Conservation (phyloP, 2,113 vertebrate genomes). For the Aldabrachelys gigantea region DNA sequence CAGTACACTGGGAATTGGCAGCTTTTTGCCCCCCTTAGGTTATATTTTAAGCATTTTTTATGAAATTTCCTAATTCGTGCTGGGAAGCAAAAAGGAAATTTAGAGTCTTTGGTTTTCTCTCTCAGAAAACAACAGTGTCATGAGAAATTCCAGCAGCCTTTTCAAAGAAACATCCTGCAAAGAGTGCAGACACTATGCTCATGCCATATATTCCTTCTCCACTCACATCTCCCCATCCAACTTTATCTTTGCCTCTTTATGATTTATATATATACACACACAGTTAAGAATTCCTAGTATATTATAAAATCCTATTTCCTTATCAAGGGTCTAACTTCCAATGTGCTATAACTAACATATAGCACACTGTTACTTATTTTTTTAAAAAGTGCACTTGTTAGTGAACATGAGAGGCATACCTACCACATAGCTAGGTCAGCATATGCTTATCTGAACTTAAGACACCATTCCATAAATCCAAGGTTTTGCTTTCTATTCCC, state of each 20-base stretch:
- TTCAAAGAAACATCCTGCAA: background rate
- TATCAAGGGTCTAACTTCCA: background rate
- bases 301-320: background rate
- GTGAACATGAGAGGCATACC: background rate
- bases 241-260: background rate
- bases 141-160: background rate
- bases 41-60: background rate
- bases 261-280: background rate
- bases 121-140: background rate
- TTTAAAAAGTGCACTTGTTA: background rate
- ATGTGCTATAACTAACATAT: background rate
- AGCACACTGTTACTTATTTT: background rate
- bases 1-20: background rate
- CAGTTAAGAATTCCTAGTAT: background rate
- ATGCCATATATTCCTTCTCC: background rate
- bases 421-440: background rate
- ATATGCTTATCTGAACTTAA: background rate
- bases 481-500: background rate
- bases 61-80: background rate
- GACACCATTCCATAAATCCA: background rate
- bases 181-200: background rate
- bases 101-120: background rate
- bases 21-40: background rate
- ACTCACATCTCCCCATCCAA: background rate
- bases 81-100: slow-evolving; percentile 7